A percentile compares a stretch with the other conserved stretches of the same genome.
These are phyloP conservation scores for Taphrorychus bicolor DNA, from an alignment of 2,888 invertebrate genomes.

Conservation along the genomic window DNA sequence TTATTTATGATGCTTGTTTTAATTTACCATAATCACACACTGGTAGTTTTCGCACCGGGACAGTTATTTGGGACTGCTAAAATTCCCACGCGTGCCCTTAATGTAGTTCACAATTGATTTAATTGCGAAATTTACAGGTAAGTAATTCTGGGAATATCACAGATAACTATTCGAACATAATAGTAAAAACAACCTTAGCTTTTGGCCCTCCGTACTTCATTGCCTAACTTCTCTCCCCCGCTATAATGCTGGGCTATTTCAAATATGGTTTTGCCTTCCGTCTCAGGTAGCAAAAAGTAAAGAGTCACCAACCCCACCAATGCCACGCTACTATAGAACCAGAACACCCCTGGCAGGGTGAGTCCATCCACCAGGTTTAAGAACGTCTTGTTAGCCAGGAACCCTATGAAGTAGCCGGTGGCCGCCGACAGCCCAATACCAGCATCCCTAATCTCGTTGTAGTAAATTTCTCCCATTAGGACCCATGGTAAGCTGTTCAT, in stretches of 20 bases:
- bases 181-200: neutral
- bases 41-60: neutral
- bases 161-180: no score
- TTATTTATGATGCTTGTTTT: slow-evolving; percentile 52
- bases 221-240: slow-evolving; percentile 19
- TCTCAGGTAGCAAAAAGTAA: slow-evolving; percentile 79
- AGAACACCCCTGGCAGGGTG: slow-evolving; percentile 75
- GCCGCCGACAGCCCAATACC: slow-evolving; percentile 77
- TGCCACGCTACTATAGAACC: slow-evolving; percentile 71
- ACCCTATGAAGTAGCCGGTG: slow-evolving; percentile 77
- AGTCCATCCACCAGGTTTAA: slow-evolving; percentile 68
- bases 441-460: slow-evolving; percentile 71
- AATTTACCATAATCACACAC: slow-evolving; percentile 23
- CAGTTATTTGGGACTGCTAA: neutral
- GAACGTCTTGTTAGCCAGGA: slow-evolving; percentile 77
- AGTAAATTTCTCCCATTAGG: slow-evolving; percentile 77
- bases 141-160: no score
- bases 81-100: no score
- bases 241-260: slow-evolving; percentile 74
- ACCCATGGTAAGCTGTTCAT: slow-evolving; percentile 81
- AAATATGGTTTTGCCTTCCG: slow-evolving; percentile 76
- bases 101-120: no score
- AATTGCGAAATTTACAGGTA: no score
- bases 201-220: slow-evolving; percentile 9
- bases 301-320: slow-evolving; percentile 68